These are phyloP conservation scores for Athalia rosae DNA, from an alignment of 2,888 invertebrate species.

Conservation along the genomic window DNA sequence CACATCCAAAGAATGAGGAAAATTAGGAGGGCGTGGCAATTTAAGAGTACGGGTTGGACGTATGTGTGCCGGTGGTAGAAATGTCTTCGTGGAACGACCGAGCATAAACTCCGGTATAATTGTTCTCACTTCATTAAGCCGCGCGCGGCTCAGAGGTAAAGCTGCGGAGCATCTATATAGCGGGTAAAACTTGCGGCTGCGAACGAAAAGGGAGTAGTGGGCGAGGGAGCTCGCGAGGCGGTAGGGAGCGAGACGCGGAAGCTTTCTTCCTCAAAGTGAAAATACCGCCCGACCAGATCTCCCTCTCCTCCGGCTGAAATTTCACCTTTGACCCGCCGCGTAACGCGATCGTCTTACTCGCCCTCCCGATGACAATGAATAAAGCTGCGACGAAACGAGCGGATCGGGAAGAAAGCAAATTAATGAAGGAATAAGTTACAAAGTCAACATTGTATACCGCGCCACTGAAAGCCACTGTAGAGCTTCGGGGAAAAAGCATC, in stretches of 20 bases:
- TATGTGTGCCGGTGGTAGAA: not conserved
- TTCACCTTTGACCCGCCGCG: conserved; percentile 2
- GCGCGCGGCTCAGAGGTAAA: not conserved
- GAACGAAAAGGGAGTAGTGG: too few relatives aligned
- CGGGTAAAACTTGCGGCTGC: not conserved
- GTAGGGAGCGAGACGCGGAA: not conserved
- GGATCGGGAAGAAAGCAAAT: not conserved
- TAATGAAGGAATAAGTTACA: not conserved
- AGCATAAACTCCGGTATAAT: conserved; percentile 53
- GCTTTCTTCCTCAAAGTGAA: conserved; percentile 16
- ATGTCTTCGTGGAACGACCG: conserved; percentile 30
- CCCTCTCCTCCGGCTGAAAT: not conserved
- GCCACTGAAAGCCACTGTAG: not conserved
- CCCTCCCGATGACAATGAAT: too few relatives aligned
- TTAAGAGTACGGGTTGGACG: not conserved
- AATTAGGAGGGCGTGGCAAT: conserved; percentile 8
- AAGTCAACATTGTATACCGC: too few relatives aligned
- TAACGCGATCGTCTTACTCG: too few relatives aligned
- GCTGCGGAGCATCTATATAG: not conserved
- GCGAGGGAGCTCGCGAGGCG: too few relatives aligned
- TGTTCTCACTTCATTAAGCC: conserved; percentile 52
- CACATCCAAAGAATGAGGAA: not conserved
- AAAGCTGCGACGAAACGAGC: not conserved
- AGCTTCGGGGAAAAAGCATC: not conserved
- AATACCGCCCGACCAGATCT: not conserved